A percentile compares a stretch with the other conserved stretches of the same genome.
phyloP scores from a whole-genome alignment of 2,888 invertebrate species.

The Selenia dentaria region DNA sequence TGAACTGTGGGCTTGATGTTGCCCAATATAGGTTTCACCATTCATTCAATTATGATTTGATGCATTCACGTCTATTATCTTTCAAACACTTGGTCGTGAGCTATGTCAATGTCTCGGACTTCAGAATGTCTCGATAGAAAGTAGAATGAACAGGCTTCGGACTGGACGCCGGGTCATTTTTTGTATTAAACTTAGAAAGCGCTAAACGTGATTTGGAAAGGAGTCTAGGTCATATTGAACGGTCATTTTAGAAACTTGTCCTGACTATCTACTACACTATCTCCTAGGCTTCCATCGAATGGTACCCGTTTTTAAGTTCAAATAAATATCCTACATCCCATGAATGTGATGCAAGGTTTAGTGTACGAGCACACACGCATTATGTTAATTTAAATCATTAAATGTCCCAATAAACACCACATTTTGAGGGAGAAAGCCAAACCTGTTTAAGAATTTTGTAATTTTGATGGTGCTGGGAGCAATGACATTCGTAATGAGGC shows the following conservation, averaged over 20 bases:
- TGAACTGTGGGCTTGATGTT: conserved; percentile 68
- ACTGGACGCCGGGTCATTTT: conserved; percentile 58
- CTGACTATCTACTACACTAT: too few species aligned
- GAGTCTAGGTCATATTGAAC: conserved; percentile 34
- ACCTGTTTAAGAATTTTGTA: conserved; percentile 62
- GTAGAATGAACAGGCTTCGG: conserved; percentile 46
- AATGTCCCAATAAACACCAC: conserved; percentile 62
- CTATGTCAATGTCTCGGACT: conserved; percentile 3
- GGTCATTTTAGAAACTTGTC: conserved; percentile 20
- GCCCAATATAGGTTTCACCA: conserved; percentile 64
- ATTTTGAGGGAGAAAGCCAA: conserved; percentile 58
- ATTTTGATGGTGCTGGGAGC: conserved; percentile 39
- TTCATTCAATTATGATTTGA: conserved; percentile 23
- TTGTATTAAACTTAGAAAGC: conserved; percentile 49
- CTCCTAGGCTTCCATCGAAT: too few species aligned
- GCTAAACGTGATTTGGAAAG: conserved; percentile 51
- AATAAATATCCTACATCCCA: conserved; percentile 22
- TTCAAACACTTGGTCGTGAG: neutral
- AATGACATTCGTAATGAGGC: conserved; percentile 34
- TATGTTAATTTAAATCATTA: conserved; percentile 59
- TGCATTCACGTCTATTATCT: neutral
- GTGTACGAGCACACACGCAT: conserved; percentile 31
- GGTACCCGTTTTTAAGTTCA: too few species aligned
- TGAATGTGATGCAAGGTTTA: conserved; percentile 28
- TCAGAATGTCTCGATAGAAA: conserved; percentile 44